Base-by-base conservation (phyloP, 2,797 vertebrate species). In the Platyrinchus mystaceus region DNA sequence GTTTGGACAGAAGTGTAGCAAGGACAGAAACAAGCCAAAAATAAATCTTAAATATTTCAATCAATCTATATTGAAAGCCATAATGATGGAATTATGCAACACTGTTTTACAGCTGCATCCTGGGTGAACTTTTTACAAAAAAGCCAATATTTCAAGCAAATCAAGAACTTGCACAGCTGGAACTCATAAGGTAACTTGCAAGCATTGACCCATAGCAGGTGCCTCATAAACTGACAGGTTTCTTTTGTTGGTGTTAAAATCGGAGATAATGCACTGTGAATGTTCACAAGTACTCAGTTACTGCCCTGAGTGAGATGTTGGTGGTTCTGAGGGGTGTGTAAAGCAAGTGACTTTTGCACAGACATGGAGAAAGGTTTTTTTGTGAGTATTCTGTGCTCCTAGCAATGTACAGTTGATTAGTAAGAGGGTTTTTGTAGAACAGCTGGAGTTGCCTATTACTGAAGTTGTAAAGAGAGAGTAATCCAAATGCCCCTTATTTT, bases 101-200 rank as follows among this genome's bases (percentile, higher is more conserved):
- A 90, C 76, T 96, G 80, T 97, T 84, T 91, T 95, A 68, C 97
- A 98, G 98, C 83, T 98, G 98, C 95, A 98, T 98, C 87, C 97
- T 98, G 93, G 98, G 98, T 77, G 98, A 98, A 93, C 98, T 98
- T 94, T 98, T 98, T 95, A 98, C 98, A 88, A 98, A 98, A 97
- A 98, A 98, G 69, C 98, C 98, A 66, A 98, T 98, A 97, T 98
- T 98, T 96, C 98, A 98, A 97, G 98, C 98, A 96, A 98, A 98
- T 93, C 98, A 98, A 94, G 98, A 98, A 96, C 98, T 98, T 96
- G 98, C 98, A 93, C 98, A 98, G 22, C 97, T 98, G 90, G 98
- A 98, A 95, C 96, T 98, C 84, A 98, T 98, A 97, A 98, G 98
- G 98, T 98, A 97, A 97, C 67, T 95, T 90, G n/a, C 23, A 85